These are phyloP conservation scores for Pachydiplax longipennis DNA, from an alignment of 2,888 invertebrate species.

Conservation along the genomic window DNA sequence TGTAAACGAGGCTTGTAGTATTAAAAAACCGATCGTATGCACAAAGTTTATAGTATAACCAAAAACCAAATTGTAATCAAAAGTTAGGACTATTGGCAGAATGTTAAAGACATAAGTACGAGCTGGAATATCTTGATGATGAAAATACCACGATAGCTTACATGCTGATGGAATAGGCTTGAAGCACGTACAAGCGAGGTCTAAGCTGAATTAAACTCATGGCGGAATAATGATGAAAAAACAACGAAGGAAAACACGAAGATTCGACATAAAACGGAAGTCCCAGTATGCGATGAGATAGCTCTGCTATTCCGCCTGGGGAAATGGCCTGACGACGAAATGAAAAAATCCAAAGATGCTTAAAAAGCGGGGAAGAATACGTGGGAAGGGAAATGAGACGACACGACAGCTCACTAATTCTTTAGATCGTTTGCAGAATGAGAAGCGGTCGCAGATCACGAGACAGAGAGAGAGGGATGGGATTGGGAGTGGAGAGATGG, in stretches of 20 bases:
- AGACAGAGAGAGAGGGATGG: background rate
- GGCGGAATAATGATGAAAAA: background rate
- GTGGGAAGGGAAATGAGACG: background rate
- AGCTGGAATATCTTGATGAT: too few relatives aligned
- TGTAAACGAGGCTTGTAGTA: too few relatives aligned
- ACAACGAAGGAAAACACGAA: background rate
- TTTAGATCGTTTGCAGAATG: slow-evolving; percentile 10
- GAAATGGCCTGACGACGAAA: background rate
- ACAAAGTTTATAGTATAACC: too few relatives aligned
- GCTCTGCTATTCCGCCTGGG: background rate
- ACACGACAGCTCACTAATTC: background rate
- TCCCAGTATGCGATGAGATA: background rate
- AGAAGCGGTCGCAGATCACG: background rate
- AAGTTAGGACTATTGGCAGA: too few relatives aligned
- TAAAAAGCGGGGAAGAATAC: background rate
- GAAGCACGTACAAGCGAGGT: too few relatives aligned
- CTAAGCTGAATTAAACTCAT: too few relatives aligned
- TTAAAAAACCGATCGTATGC: too few relatives aligned
- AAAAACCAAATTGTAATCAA: too few relatives aligned
- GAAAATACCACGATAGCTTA: too few relatives aligned
- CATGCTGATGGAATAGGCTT: too few relatives aligned
- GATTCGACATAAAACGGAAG: background rate
- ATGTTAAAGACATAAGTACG: too few relatives aligned
- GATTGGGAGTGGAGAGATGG: background rate
- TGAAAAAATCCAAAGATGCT: background rate